Base-by-base conservation (phyloP, 2,113 vertebrate genomes). In the Brachionichthys hirsutus region DNA sequence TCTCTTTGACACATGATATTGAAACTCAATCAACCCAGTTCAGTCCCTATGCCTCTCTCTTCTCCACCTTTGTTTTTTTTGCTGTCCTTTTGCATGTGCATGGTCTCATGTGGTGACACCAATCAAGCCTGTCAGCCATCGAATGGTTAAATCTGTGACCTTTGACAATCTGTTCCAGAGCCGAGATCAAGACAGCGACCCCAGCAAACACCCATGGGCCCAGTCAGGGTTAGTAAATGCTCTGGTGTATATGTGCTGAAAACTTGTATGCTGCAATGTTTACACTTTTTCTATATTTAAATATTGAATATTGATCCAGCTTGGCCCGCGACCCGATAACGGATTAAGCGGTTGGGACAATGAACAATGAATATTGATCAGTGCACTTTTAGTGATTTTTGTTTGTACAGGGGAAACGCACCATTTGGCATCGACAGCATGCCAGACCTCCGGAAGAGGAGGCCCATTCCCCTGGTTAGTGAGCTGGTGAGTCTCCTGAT, bases 371-470 rank as follows among this genome's bases (percentile, higher is more conserved):
- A 7, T 60, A 46, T 34, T 18, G 8, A 43, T 63, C 6, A 19
- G 15, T 70, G 40, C n/a, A 20, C 66, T 62, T 50, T 55, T 53
- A 9, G 14, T 49, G n/a, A 50, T 15, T 71, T 2, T 35, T 83
- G 66, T 85, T 35, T 63, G 9, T 70, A 17, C 62, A 97, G 95
- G 68, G 93, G 90, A 5, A 94, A 90, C 50, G 86, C 92, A n/a
- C 92, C 94, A 9, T 98, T 96, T 77, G 97, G 97, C 54, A 99
- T 99, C 0, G 97, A 98, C 75, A 98, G 96, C 85, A 98, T 95
- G 94, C 97, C 97, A 0, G 95, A 97, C 77, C 92, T 98, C 43
- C 93, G 93, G 47, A 95, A 94, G 88, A 96, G 91, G 87, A 96
- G 93, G 73, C 93, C 94, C 12, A 90, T 98, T 62, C 95, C 95